Conservation (phyloP, 2,113 vertebrate genomes). For the Garra rufa region DNA sequence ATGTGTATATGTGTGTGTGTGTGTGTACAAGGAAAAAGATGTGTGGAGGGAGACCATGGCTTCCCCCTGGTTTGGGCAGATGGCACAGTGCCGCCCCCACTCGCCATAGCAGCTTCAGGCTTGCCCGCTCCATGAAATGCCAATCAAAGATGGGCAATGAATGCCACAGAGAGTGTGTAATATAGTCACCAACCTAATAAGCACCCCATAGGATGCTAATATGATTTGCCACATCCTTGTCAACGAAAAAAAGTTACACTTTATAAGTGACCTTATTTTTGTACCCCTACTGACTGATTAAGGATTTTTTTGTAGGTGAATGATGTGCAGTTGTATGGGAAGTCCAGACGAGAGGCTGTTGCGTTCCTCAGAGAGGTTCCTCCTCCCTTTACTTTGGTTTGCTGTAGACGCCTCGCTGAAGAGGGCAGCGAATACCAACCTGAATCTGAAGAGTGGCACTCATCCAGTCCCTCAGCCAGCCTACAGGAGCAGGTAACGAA, state of each 20-base stretch:
- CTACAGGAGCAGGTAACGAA: conserved; percentile 69
- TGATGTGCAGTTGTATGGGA: conserved; percentile 86
- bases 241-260: neutral
- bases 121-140: conserved; percentile 41
- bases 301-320: conserved; percentile 82
- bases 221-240: neutral
- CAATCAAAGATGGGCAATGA: conserved; percentile 37
- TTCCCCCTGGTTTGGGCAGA: conserved; percentile 52
- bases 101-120: conserved; percentile 34
- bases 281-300: neutral
- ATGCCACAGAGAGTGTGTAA: neutral
- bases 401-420: conserved; percentile 84
- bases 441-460: conserved; percentile 56
- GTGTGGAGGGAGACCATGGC: conserved; percentile 12
- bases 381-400: conserved; percentile 90
- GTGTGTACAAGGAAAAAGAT: conserved; percentile 37
- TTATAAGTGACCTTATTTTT: neutral
- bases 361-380: conserved; percentile 93
- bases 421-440: conserved; percentile 76
- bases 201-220: conserved; percentile 10
- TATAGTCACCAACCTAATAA: neutral
- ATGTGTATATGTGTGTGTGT: conserved; percentile 30
- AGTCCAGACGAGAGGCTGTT: conserved; percentile 87
- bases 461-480: conserved; percentile 45
- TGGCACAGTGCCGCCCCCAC: conserved; percentile 42